phyloP scores from a whole-genome alignment of 23 tunicate species.

The Ascidia mentula region DNA sequence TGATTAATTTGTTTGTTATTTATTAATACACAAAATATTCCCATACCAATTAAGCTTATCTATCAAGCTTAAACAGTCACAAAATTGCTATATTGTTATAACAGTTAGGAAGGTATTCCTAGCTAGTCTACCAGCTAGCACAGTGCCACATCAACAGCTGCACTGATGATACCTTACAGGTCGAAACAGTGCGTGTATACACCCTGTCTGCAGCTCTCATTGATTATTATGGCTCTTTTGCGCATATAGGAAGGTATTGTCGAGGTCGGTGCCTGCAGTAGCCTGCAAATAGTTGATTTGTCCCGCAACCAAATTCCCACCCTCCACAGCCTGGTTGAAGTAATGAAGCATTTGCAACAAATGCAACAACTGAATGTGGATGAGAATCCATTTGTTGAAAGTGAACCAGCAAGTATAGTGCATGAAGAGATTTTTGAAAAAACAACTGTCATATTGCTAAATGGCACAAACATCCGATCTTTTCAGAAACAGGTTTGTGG shows the following conservation, averaged over 20 bases:
- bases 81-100: no score
- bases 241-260: constrained; percentile 13
- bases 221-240: no score
- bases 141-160: no score
- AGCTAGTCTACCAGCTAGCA: no score
- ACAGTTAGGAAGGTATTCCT: no score
- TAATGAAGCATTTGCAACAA: background rate
- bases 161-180: no score
- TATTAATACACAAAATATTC: no score
- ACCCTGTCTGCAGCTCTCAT: no score
- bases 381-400: background rate
- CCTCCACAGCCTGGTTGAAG: constrained; percentile 6
- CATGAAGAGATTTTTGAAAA: background rate
- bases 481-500: background rate
- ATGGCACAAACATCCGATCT: background rate
- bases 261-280: constrained; percentile 5
- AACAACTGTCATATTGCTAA: background rate
- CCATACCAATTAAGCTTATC: no score
- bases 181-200: no score
- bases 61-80: no score
- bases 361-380: constrained; percentile 2
- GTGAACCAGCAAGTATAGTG: background rate
- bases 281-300: background rate
- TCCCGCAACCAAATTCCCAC: background rate
- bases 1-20: no score